phyloP scores from a whole-genome alignment of 2,888 invertebrate genomes.

The Apamea monoglypha region DNA sequence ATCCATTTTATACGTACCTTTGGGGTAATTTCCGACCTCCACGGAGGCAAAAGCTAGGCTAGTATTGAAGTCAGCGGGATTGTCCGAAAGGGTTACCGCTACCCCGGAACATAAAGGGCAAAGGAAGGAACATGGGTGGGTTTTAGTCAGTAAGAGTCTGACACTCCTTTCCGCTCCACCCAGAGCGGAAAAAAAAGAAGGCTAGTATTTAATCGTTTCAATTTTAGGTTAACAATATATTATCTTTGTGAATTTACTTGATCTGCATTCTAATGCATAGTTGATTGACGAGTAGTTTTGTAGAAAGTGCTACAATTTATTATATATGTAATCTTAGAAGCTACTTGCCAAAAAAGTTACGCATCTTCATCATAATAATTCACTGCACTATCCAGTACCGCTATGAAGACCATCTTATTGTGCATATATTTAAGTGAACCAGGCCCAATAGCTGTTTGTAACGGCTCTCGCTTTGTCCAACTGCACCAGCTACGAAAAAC shows the following conservation, averaged over 20 bases:
- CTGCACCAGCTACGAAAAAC: conserved; percentile 11
- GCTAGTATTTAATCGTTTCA: background rate
- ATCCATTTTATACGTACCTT: no score
- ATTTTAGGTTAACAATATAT: background rate
- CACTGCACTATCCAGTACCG: background rate
- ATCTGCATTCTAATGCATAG: background rate
- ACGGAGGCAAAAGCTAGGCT: no score
- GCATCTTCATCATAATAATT: background rate
- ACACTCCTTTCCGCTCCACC: no score
- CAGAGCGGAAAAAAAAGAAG: no score
- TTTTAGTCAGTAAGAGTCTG: no score
- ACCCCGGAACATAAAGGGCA: no score
- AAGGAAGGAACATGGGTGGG: no score
- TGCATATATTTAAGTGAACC: background rate
- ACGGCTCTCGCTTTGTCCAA: background rate
- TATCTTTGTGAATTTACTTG: background rate
- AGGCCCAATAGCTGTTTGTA: background rate
- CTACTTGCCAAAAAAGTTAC: background rate
- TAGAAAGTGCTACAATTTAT: background rate
- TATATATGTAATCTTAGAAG: background rate
- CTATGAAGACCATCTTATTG: background rate
- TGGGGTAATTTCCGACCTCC: no score
- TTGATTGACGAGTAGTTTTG: background rate
- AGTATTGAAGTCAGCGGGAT: no score
- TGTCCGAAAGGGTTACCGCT: no score